Conservation (phyloP, 2,113 vertebrate species). For the Pelecanoides urinatrix region DNA sequence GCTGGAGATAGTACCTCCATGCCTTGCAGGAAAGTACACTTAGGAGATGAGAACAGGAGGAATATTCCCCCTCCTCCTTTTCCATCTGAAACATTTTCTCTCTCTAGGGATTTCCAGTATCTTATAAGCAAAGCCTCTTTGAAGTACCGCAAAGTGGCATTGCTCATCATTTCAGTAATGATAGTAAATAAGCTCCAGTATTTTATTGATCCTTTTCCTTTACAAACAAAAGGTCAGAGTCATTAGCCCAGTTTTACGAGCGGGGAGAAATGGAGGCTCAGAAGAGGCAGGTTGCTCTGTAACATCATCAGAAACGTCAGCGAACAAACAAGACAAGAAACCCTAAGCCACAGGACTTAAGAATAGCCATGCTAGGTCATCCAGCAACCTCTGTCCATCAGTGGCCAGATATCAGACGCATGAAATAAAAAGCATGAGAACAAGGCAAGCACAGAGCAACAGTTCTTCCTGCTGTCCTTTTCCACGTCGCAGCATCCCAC, state of each 20-base stretch:
- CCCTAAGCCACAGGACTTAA: neutral
- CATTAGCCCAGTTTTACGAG: slow-evolving; percentile 41
- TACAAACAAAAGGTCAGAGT: slow-evolving; percentile 61
- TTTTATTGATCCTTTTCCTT: slow-evolving; percentile 55
- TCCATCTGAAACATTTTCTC: slow-evolving; percentile 15
- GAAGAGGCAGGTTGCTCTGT: neutral
- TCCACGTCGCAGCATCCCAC: neutral
- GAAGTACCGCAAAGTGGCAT: slow-evolving; percentile 27
- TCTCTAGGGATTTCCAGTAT: slow-evolving; percentile 47
- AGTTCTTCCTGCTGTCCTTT: neutral
- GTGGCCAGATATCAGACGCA: neutral
- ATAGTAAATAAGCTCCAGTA: slow-evolving; percentile 49
- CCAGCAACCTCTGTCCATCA: neutral
- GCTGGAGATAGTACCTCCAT: neutral
- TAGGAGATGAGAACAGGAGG: neutral
- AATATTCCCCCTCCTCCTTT: neutral
- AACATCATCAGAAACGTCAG: neutral
- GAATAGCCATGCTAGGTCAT: neutral
- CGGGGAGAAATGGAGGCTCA: neutral
- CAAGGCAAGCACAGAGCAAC: neutral
- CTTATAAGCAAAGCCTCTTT: neutral
- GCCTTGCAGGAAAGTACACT: neutral
- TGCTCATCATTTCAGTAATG: slow-evolving; percentile 46
- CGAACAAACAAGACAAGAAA: neutral
- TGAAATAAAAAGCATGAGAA: neutral